A percentile compares a stretch with the other conserved stretches of the same genome.
Evolutionary conservation across 2,888 invertebrate genomes (phyloP).

Genomic region (Euplexia lucipara): DNA sequence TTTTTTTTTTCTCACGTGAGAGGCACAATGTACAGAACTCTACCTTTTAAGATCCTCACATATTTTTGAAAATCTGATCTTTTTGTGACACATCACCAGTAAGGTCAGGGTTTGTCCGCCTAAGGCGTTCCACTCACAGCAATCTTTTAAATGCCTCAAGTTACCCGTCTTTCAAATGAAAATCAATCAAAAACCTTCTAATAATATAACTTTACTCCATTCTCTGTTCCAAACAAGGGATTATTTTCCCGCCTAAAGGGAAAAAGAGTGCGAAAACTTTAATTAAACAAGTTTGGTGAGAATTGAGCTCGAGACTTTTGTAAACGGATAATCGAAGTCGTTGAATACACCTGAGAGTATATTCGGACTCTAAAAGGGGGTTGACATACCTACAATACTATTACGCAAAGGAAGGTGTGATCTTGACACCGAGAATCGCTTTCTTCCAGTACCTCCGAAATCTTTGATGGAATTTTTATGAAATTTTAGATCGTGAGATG

Average conservation of each 20-base stretch:
- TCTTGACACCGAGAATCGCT: slow-evolving; percentile 60
- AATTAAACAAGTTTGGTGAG: slow-evolving; percentile 90
- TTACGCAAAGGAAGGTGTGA: slow-evolving; percentile 52
- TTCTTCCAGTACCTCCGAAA: slow-evolving; percentile 33
- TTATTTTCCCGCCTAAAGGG: slow-evolving; percentile 88
- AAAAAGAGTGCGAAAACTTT: slow-evolving; percentile 91
- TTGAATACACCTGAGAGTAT: slow-evolving; percentile 86
- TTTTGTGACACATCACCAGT: no score
- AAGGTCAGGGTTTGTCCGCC: no score
- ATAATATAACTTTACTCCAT: slow-evolving; percentile 62
- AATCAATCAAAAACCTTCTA: not conserved
- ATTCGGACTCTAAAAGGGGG: slow-evolving; percentile 70
- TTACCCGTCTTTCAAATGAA: no score
- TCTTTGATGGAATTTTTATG: slow-evolving; percentile 58
- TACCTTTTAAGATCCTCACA: no score
- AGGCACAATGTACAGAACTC: no score
- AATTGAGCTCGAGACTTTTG: slow-evolving; percentile 88
- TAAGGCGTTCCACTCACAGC: no score
- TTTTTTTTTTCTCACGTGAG: no score
- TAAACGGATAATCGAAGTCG: slow-evolving; percentile 89
- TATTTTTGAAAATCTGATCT: no score
- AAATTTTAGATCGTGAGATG: slow-evolving; percentile 48
- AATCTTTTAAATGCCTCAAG: no score
- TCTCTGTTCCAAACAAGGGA: slow-evolving; percentile 81
- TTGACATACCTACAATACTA: slow-evolving; percentile 73